A percentile compares a stretch with the other conserved stretches of the same genome.
Conservation (phyloP, 2,113 vertebrate genomes). For the Vimba vimba region DNA sequence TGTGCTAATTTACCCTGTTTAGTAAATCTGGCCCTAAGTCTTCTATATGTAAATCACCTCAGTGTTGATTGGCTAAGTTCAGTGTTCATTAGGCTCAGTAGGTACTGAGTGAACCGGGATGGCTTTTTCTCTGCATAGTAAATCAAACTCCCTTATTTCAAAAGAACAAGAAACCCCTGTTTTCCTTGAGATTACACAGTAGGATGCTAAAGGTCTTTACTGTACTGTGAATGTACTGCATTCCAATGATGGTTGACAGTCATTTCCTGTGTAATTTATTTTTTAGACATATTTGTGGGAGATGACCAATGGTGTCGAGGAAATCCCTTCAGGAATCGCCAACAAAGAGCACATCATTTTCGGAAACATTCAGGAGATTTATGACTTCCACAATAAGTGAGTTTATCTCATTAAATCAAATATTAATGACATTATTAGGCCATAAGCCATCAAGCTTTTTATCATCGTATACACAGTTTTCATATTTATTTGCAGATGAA, state of each 20-base stretch:
- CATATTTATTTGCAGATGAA: not conserved
- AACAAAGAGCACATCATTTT: slow-evolving; percentile 96
- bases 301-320: slow-evolving; percentile 95
- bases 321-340: slow-evolving; percentile 90
- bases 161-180: not conserved
- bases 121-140: too few species aligned
- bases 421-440: not conserved
- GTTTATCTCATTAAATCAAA: slow-evolving; percentile 47
- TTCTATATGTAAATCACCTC: not conserved
- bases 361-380: slow-evolving; percentile 98
- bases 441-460: not conserved
- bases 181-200: not conserved
- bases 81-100: too few species aligned
- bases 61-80: too few species aligned
- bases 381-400: slow-evolving; percentile 98
- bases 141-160: not conserved
- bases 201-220: not conserved
- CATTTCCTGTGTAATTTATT: not conserved
- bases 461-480: not conserved
- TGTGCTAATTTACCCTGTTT: too few species aligned
- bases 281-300: slow-evolving; percentile 94
- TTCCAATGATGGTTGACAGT: not conserved
- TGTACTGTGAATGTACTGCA: not conserved
- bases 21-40: too few species aligned
- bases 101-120: too few species aligned